These are phyloP conservation scores for Triops longicaudatus DNA, from an alignment of 1,140 invertebrate genomes.

Conservation along the genomic window DNA sequence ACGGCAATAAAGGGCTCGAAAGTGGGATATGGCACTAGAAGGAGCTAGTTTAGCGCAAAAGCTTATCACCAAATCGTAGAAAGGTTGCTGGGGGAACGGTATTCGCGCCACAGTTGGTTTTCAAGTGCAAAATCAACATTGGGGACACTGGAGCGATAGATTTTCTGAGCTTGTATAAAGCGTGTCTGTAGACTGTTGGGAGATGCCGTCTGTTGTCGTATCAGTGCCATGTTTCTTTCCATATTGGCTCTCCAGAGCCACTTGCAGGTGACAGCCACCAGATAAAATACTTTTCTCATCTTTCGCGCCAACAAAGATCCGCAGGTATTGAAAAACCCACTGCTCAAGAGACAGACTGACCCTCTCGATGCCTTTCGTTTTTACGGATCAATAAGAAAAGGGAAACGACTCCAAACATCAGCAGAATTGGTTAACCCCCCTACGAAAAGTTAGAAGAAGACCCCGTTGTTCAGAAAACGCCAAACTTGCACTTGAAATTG, in stretches of 20 bases:
- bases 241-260: slow-evolving; percentile 9
- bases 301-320: background rate
- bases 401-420: background rate
- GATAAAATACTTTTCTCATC: background rate
- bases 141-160: background rate
- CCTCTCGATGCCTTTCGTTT: background rate
- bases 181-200: background rate
- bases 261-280: slow-evolving; percentile 9
- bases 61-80: background rate
- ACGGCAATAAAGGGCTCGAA: background rate
- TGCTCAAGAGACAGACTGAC: background rate
- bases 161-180: background rate
- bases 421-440: background rate
- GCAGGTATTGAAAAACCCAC: background rate
- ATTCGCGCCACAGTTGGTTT: background rate
- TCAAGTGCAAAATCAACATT: slow-evolving; percentile 3
- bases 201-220: slow-evolving; percentile 11
- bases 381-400: background rate
- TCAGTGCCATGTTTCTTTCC: slow-evolving; percentile 10
- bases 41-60: background rate
- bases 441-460: background rate
- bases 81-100: background rate
- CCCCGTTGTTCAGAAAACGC: background rate
- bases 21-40: background rate
- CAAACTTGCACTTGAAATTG: background rate